Base-by-base conservation (phyloP, 1,140 invertebrate genomes). In the Meloidogyne hapla region DNA sequence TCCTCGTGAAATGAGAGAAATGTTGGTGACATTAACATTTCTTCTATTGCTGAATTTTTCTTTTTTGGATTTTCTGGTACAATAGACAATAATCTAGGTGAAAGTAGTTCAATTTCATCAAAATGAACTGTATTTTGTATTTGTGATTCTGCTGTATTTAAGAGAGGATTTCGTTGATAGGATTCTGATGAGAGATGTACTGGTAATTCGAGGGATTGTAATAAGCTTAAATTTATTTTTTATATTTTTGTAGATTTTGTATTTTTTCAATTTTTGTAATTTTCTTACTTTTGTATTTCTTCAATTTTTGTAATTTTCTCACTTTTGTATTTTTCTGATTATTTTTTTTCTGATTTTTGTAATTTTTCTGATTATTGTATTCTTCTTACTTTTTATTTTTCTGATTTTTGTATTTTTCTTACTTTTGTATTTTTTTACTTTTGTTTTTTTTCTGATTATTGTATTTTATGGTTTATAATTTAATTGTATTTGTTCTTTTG, bases 1-100 rank as follows among this genome's bases (percentile, higher is more conserved):
- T 78, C 65, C 2, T 78, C 69, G 12, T 78, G 77, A n/a, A 78
- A 78, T 2, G 79, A 80, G n/a, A 78, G 38, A 25, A 78, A 38
- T 8, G 75, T 73, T 18, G 77, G 77, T 9, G 77, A 78, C 48
- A 80, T 33, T 42, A 78, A 79, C n/a, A 56, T 56, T 18, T 62
- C 23, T 10, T 61, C 40, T 48, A 56, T 21, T 72, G 25, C 56
- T n/a, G 48, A 48, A 61, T 64, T 33, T 65, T 15, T 25, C 23
- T 28, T 33, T 56, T 48, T 63, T 2, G 40, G n/a, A 33, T 2
- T 48, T 48, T 72, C 0, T 4, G 77, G 77, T 9, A 78, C 21
- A 15, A 78, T 25, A 26, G 75, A 79, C 33, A 78, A 38, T n/a
- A 78, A 72, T 40, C 61, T 78, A 28, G 77, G 77, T 6, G 77